Percentiles rank a stretch among this genome's conserved stretches.
These are phyloP conservation scores for Tipula vernalis DNA, from an alignment of 2,888 invertebrate genomes.

Conservation along the genomic window DNA sequence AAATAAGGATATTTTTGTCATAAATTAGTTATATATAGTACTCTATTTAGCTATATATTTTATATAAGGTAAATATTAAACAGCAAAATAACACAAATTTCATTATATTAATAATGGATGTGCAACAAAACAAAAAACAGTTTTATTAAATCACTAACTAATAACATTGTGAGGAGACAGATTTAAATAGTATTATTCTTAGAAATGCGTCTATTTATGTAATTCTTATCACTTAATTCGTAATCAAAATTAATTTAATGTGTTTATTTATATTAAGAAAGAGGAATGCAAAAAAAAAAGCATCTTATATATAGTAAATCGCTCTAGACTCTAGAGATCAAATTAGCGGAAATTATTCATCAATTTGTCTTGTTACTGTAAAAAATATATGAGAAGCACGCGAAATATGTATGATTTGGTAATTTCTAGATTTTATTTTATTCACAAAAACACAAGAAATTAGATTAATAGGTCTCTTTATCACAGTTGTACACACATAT, in stretches of 20 bases:
- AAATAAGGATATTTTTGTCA: neutral
- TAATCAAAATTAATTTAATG: neutral
- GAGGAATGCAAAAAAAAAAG: neutral
- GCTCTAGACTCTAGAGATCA: neutral
- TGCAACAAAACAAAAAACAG: neutral
- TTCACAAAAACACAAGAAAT: neutral
- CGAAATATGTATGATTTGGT: neutral
- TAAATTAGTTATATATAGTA: neutral
- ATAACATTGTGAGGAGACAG: neutral
- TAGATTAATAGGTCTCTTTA: neutral
- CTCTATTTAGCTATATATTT: neutral
- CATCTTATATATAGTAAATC: neutral
- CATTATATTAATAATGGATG: neutral
- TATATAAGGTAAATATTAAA: neutral
- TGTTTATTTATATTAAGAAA: neutral
- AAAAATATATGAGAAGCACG: neutral
- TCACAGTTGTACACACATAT: neutral
- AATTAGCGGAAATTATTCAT: neutral
- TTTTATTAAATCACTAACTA: no score
- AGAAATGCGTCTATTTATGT: neutral
- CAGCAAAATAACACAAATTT: neutral
- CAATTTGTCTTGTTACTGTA: neutral
- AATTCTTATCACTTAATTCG: neutral
- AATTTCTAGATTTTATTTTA: neutral
- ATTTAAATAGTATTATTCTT: neutral